Percentiles rank a stretch among this genome's conserved stretches.
phyloP scores from a whole-genome alignment of 2,797 vertebrate species.

The Lithobates pipiens region DNA sequence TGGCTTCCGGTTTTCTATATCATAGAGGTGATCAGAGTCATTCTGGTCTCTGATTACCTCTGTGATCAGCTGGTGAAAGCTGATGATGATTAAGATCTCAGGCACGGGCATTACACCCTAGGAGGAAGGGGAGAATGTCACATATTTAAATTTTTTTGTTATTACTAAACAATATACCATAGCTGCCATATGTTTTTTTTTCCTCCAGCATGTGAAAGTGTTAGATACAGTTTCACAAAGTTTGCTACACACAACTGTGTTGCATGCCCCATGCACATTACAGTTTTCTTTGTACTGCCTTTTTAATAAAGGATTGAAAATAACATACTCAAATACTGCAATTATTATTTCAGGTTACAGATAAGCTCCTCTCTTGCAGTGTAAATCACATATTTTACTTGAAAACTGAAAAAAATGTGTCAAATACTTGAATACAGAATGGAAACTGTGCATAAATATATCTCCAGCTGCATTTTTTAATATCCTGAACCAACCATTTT shows the following conservation, averaged over 20 bases:
- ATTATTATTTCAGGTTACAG: background rate
- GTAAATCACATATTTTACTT: slow-evolving; percentile 1
- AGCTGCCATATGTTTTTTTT: background rate
- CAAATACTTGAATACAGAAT: slow-evolving; percentile 20
- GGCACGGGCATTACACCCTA: no score
- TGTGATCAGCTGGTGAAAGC: no score
- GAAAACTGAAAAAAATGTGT: background rate
- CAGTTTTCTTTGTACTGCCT: background rate
- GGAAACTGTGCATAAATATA: background rate
- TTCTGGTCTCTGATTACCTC: no score
- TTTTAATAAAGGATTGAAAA: background rate
- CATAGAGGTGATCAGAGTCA: no score
- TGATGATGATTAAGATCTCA: no score
- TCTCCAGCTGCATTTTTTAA: slow-evolving; percentile 8
- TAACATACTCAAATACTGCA: background rate
- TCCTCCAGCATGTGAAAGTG: background rate
- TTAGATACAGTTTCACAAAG: no score
- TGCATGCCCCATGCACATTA: background rate
- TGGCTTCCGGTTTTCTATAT: no score
- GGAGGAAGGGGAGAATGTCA: no score
- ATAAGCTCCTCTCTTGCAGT: background rate
- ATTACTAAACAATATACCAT: background rate
- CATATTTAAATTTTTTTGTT: no score
- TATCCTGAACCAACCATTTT: slow-evolving; percentile 73
- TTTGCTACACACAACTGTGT: background rate